phyloP scores from a whole-genome alignment of 1,140 invertebrate species.

The Eufriesea mexicana region DNA sequence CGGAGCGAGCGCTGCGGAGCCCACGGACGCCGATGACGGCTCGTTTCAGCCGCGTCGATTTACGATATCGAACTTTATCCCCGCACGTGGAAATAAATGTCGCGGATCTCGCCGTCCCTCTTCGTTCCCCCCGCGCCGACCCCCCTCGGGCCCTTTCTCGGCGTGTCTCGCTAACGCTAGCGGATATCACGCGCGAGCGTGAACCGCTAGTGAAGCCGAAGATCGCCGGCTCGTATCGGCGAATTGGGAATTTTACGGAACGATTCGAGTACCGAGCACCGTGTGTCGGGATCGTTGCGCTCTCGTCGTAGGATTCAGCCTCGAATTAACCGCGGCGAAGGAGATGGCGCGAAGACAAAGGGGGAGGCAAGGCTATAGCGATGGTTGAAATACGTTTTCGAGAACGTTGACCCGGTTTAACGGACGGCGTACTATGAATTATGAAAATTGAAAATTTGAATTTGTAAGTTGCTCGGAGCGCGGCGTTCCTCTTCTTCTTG shows the following conservation, averaged over 20 bases:
- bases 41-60: slow-evolving; percentile 41
- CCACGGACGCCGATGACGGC: slow-evolving; percentile 32
- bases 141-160: no score
- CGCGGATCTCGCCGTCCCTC: background rate
- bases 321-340: background rate
- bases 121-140: background rate
- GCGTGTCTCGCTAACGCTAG: no score
- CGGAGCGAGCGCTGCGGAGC: no score
- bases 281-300: background rate
- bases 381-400: background rate
- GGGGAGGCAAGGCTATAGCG: background rate
- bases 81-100: slow-evolving; percentile 11
- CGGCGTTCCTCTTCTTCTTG: no score
- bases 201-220: no score
- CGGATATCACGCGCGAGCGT: no score
- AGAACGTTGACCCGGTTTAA: slow-evolving; percentile 18
- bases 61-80: slow-evolving; percentile 42
- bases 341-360: background rate
- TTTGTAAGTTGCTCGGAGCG: background rate
- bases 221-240: no score
- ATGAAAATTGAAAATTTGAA: slow-evolving; percentile 12
- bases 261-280: no score
- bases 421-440: background rate
- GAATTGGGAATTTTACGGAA: slow-evolving; percentile 16
- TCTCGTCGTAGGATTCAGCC: no score